phyloP scores from a whole-genome alignment of 2,113 vertebrate genomes.

The Sterna hirundo region DNA sequence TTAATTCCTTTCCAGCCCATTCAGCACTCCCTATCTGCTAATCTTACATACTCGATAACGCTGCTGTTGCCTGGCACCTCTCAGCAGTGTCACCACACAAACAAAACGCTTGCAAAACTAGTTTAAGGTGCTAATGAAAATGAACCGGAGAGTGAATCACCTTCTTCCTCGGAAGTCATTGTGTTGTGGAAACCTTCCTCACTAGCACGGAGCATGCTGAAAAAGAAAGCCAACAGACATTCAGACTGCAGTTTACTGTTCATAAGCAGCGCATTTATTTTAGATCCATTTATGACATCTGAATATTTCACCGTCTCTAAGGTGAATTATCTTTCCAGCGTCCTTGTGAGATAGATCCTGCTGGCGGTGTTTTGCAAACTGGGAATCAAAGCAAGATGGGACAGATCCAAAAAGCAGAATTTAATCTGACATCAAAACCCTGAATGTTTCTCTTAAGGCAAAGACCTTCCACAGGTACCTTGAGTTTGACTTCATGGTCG shows the following conservation, averaged over 20 bases:
- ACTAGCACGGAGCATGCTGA: neutral
- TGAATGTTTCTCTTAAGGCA: neutral
- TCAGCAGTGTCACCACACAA: neutral
- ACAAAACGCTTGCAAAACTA: neutral
- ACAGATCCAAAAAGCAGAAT: neutral
- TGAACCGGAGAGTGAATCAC: neutral
- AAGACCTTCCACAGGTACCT: neutral
- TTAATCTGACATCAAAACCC: neutral
- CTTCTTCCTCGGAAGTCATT: neutral
- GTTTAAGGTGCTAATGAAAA: neutral
- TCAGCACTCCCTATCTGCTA: neutral
- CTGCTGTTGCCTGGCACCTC: neutral
- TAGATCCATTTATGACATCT: neutral
- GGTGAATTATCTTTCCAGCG: neutral
- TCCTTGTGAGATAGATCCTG: neutral
- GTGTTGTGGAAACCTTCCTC: neutral
- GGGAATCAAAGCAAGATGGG: neutral
- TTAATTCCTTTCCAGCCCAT: neutral
- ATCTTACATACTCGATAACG: neutral
- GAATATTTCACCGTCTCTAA: neutral
- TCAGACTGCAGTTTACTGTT: neutral
- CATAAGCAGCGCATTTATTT: neutral
- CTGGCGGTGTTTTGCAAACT: rapidly evolving
- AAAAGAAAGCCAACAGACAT: neutral
- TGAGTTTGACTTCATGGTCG: neutral